Percentiles rank a stretch among this genome's conserved stretches.
phyloP scores from a whole-genome alignment of 35 echinoderm and acorn worm species.

The Antedon bifida region DNA sequence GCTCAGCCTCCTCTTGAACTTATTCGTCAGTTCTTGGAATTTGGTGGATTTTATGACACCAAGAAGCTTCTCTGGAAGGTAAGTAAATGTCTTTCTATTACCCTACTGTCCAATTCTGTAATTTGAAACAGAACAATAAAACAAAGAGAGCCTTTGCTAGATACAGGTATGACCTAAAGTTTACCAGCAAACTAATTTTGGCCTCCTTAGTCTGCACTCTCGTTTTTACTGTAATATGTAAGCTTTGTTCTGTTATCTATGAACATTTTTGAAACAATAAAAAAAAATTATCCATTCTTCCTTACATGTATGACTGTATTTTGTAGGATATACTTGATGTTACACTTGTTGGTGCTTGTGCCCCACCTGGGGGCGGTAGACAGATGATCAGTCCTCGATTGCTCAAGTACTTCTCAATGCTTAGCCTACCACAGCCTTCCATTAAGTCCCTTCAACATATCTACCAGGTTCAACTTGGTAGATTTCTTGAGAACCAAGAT shows the following conservation, averaged over 20 bases:
- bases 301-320: too few species aligned
- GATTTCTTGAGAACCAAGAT: slow-evolving; percentile 79
- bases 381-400: slow-evolving; percentile 80
- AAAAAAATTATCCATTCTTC: too few species aligned
- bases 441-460: slow-evolving; percentile 83
- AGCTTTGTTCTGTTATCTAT: too few species aligned
- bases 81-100: neutral
- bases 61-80: slow-evolving; percentile 90
- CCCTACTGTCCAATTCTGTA: too few species aligned
- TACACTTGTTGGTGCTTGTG: slow-evolving; percentile 73
- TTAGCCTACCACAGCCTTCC: slow-evolving; percentile 88
- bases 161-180: neutral
- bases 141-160: neutral
- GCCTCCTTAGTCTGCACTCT: too few species aligned
- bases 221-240: too few species aligned
- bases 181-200: too few species aligned
- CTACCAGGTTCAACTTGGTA: slow-evolving; percentile 90
- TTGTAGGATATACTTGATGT: slow-evolving; percentile 91
- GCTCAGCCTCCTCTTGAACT: slow-evolving; percentile 94
- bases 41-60: slow-evolving; percentile 89
- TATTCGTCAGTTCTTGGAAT: slow-evolving; percentile 78
- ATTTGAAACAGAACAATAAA: neutral
- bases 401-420: slow-evolving; percentile 85
- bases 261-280: too few species aligned
- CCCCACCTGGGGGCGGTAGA: slow-evolving; percentile 76